Percentiles rank a stretch among this genome's conserved stretches.
Evolutionary conservation across 2,888 invertebrate genomes (phyloP).

Genomic region (Apeira syringaria): DNA sequence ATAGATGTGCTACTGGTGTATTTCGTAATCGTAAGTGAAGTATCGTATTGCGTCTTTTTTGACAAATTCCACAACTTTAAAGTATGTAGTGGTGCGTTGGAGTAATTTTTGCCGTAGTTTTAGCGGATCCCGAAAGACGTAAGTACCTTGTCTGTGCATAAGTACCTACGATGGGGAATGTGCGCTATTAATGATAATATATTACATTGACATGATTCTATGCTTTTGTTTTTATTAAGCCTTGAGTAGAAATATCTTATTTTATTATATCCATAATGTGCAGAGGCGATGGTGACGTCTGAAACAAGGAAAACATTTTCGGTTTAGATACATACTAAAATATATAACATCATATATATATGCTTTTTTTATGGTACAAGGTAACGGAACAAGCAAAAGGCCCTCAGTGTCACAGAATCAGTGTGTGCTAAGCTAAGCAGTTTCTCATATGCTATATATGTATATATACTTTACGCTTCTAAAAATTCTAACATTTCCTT

Average conservation of each 20-base stretch:
- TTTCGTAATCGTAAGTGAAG: conserved; percentile 73
- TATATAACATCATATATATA: no score
- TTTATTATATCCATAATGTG: conserved; percentile 8
- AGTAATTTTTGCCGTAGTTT: conserved; percentile 73
- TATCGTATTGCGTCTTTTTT: conserved; percentile 80
- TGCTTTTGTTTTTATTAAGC: neutral
- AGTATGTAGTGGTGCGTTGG: conserved; percentile 69
- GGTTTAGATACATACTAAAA: no score
- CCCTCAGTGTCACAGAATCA: no score
- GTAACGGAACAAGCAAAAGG: no score
- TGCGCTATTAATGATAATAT: neutral
- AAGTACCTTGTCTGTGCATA: conserved; percentile 72
- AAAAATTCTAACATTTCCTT: no score
- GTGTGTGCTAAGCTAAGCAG: no score
- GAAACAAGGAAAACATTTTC: conserved; percentile 9
- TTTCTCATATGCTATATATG: no score
- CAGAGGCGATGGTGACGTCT: neutral
- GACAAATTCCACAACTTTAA: conserved; percentile 74
- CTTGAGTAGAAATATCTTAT: neutral
- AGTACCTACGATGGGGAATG: conserved; percentile 24
- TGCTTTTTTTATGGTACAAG: no score
- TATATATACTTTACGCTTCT: no score
- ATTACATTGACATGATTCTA: conserved; percentile 3
- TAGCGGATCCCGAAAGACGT: conserved; percentile 74
- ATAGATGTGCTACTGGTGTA: conserved; percentile 57